Evolutionary conservation across 2,888 invertebrate species (phyloP), one percentile per base, ranked within the genome.

Genomic region (Subacronicta megacephala): DNA sequence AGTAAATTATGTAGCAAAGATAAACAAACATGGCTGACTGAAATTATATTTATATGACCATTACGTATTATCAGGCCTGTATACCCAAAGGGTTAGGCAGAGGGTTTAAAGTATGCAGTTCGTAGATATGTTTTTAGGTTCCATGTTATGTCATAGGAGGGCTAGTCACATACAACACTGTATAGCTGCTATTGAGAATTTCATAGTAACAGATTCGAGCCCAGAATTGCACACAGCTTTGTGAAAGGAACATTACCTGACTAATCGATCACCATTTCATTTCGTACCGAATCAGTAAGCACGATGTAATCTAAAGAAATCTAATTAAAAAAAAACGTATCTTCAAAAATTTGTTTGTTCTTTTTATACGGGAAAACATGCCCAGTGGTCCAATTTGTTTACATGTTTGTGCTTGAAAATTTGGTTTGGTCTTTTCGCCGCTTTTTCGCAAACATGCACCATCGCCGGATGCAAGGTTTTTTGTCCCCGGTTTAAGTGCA

Each of bases 401-500:
- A 60, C 72, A 62, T 56, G 83, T 88, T 89, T 84, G 84, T 82
- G 80, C 83, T 73, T 77, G 77, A 81, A 73, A 90, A 85, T 91
- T 91, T 89, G 86, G 82, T 82, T 88, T 87, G 77, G 83, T 86
- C 88, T 90, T 70, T 88, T 89, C 84, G 78, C 87, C 87, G 84
- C 82, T 75, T 88, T 88, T 87, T 84, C 76, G 85, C 77, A 80
- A 84, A 82, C 81, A 81, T 85, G 88, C 78, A 85, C 87, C 86
- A 89, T 87, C 58, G 50, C 83, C 87, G 88, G 88, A 88, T 84
- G 85, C 80, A 62, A 57, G 60, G 62, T 83, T 90, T 91, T 90
- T 89, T 86, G 73, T 77, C 73, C 69, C 60, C 62, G 62, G 61
- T 78, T 82, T 87, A 89, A 91, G 88, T 87, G 88, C 85, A 84